phyloP scores from a whole-genome alignment of 2,797 vertebrate genomes.

The Lagodon rhomboides region DNA sequence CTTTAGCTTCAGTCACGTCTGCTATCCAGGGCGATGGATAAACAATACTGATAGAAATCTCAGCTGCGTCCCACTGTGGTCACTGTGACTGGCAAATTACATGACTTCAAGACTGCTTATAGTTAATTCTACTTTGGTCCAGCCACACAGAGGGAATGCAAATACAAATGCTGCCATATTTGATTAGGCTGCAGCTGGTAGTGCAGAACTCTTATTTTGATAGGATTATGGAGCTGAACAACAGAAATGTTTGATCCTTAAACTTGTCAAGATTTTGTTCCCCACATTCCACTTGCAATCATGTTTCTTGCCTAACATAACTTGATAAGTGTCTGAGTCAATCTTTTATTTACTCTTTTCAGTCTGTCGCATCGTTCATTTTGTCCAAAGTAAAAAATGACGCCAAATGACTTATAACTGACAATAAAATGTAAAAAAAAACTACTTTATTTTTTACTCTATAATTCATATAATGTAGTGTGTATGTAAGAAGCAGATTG shows the following conservation, averaged over 20 bases:
- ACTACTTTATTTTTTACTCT: no score
- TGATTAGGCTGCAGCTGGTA: background rate
- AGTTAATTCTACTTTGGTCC: background rate
- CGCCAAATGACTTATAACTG: background rate
- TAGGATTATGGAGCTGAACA: background rate
- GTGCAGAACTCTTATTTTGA: background rate
- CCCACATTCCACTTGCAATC: constrained; percentile 1
- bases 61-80: constrained; percentile 16
- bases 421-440: background rate
- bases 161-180: background rate
- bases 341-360: constrained; percentile 4
- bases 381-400: background rate
- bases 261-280: constrained; percentile 13
- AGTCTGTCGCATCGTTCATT: background rate
- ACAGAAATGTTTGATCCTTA: background rate
- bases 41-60: constrained; percentile 9
- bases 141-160: background rate
- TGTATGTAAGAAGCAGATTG: background rate
- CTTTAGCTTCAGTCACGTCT: constrained; percentile 30
- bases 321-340: constrained; percentile 12
- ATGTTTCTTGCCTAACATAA: background rate
- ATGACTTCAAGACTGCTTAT: background rate
- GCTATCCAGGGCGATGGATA: background rate
- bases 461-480: no score
- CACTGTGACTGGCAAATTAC: constrained; percentile 7